Conservation (phyloP, 2,113 vertebrate species). For the Aleadryas rufinucha region DNA sequence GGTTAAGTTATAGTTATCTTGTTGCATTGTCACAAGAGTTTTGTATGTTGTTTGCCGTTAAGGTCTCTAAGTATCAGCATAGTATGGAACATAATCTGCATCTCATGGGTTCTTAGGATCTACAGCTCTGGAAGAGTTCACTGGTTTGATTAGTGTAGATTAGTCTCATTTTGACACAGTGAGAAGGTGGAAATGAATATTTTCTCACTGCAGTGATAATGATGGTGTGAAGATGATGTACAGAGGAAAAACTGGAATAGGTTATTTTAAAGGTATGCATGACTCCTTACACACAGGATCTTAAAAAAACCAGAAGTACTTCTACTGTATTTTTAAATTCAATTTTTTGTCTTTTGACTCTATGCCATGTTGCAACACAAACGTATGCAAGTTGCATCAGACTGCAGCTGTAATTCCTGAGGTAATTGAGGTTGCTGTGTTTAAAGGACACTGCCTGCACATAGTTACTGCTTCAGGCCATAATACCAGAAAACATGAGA, state of each 20-base stretch:
- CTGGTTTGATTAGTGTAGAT: background rate
- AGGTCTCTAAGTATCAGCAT: background rate
- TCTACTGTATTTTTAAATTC: background rate
- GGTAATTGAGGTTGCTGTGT: background rate
- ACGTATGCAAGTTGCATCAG: background rate
- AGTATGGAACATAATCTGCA: background rate
- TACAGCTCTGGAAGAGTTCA: background rate
- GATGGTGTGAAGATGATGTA: background rate
- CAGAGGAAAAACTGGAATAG: background rate
- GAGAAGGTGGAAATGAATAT: background rate
- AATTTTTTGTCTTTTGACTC: background rate
- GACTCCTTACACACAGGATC: background rate
- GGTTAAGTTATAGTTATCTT: background rate
- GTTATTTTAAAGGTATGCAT: background rate
- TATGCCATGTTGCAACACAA: background rate
- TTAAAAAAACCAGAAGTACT: background rate
- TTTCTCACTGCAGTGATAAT: background rate
- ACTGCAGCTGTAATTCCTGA: background rate
- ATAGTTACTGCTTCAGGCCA: background rate
- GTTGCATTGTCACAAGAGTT: background rate
- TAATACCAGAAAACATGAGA: background rate
- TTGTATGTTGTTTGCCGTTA: background rate
- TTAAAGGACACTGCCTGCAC: background rate
- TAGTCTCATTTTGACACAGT: background rate
- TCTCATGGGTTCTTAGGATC: background rate